Base-by-base conservation (phyloP, 1,140 invertebrate species). In the Nasonia vitripennis region DNA sequence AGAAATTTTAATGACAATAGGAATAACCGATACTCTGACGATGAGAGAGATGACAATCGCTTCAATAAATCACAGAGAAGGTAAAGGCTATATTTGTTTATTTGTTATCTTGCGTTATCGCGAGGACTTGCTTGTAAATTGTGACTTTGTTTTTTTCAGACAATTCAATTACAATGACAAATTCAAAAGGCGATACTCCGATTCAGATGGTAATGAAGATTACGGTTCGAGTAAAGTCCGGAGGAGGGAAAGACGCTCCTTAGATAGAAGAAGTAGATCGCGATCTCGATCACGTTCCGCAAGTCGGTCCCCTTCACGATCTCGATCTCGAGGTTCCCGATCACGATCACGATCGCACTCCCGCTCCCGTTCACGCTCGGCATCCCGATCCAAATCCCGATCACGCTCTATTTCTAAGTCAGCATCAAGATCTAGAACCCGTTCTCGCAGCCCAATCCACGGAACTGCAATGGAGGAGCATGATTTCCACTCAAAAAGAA, bases 1-100 rank as follows among this genome's bases (percentile, higher is more conserved):
- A 85, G 84, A 81, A 85, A 85, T 78, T 86, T 78, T 67, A 83
- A 83, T 81, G 85, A 86, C 45, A 67, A 37, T 68, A 78, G 85
- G 78, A 78, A 78, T 31, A 78, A 78, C 17, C 68, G 84, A 67
- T 86, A 71, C n/a, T 78, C 73, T 71, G 51, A 83, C 12, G 85
- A 86, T 27, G 78, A 81, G 1, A 68, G 48, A 34, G 80, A 83
- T 20, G 70, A 85, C 14, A 77, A 77, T 14, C 67, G 71, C n/a
- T 75, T 68, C 34, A 86, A 81, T 41, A 86, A 48, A 73, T 80
- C 62, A 0, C 80, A 82, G 62, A 82, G 75, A 82, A 78, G 85
- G 85, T 86, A 82, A 71, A 75, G 6, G 23, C 73, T 75, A 70
- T 31, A 3, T 70, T 12, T 6, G 1, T 75, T 74, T n/a, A 31